These are phyloP conservation scores for Lepidotrigona ventralis DNA, from an alignment of 1,140 invertebrate genomes.

Conservation along the genomic window DNA sequence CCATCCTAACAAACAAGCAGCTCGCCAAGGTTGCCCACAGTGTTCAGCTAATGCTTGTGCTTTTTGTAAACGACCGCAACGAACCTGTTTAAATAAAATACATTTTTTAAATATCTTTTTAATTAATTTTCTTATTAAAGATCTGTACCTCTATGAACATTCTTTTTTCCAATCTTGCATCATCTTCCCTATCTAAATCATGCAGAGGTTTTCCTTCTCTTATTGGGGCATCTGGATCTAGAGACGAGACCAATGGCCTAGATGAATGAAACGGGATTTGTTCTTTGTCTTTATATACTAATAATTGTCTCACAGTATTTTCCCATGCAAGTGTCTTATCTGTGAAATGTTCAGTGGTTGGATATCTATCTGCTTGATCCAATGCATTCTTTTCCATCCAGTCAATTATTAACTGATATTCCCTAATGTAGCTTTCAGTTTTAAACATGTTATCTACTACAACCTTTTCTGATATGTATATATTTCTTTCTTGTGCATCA, in stretches of 20 bases:
- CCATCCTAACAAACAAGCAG: conserved; percentile 95
- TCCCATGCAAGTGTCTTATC: conserved; percentile 92
- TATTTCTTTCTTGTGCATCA: conserved; percentile 60
- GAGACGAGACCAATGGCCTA: conserved; percentile 84
- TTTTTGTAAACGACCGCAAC: conserved; percentile 91
- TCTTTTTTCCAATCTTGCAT: conserved; percentile 85
- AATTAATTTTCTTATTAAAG: conserved; percentile 21
- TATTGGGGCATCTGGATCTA: conserved; percentile 96
- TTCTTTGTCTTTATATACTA: conserved; percentile 77
- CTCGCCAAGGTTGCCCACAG: conserved; percentile 94
- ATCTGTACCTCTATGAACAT: conserved; percentile 77
- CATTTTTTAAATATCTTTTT: not conserved
- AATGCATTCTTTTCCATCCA: conserved; percentile 93
- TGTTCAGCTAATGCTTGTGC: conserved; percentile 91
- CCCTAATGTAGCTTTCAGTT: conserved; percentile 85
- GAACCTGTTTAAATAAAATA: conserved; percentile 80
- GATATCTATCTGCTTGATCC: conserved; percentile 84
- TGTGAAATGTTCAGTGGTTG: conserved; percentile 86
- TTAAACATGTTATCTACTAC: conserved; percentile 83
- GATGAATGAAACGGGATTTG: conserved; percentile 82
- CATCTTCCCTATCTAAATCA: conserved; percentile 94
- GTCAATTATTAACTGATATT: conserved; percentile 93
- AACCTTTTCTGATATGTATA: conserved; percentile 82
- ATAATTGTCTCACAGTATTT: conserved; percentile 92
- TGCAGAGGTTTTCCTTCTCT: conserved; percentile 90